Percentiles rank a stretch among this genome's conserved stretches.
Evolutionary conservation across 2,113 vertebrate species (phyloP).

Genomic region (Sceloporus undulatus): DNA sequence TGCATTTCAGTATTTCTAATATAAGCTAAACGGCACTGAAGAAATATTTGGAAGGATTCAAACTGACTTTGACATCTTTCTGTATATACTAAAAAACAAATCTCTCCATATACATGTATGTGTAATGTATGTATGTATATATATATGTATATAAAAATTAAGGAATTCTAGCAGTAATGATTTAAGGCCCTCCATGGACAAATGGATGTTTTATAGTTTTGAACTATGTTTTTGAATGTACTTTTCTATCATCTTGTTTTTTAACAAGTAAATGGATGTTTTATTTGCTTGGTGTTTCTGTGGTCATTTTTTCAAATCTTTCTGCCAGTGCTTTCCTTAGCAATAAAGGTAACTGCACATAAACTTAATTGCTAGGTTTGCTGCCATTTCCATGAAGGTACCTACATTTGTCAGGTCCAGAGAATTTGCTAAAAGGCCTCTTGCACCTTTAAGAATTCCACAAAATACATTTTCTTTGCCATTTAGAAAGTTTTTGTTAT

Average conservation of each 20-base stretch:
- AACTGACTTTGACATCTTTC: rapidly evolving
- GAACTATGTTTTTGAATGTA: conserved; percentile 32
- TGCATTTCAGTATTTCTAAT: neutral
- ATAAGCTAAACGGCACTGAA: neutral
- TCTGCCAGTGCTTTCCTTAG: neutral
- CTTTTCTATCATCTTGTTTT: conserved; percentile 41
- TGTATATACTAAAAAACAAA: no score
- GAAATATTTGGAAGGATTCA: conserved; percentile 8
- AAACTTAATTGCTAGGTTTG: neutral
- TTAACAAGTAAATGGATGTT: conserved; percentile 47
- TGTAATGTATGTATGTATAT: neutral
- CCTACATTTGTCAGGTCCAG: neutral
- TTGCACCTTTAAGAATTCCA: no score
- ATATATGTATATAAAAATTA: neutral
- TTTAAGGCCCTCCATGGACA: conserved; percentile 6
- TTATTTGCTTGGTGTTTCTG: conserved; percentile 23
- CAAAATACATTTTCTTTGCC: no score
- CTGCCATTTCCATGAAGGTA: neutral
- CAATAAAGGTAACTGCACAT: neutral
- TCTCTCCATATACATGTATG: neutral
- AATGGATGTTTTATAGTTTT: conserved; percentile 39
- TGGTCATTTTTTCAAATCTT: conserved; percentile 12
- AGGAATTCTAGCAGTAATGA: conserved; percentile 14
- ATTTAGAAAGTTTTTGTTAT: no score
- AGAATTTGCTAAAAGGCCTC: neutral